Conservation (phyloP, 2,113 vertebrate genomes). For the Macaca nemestrina region DNA sequence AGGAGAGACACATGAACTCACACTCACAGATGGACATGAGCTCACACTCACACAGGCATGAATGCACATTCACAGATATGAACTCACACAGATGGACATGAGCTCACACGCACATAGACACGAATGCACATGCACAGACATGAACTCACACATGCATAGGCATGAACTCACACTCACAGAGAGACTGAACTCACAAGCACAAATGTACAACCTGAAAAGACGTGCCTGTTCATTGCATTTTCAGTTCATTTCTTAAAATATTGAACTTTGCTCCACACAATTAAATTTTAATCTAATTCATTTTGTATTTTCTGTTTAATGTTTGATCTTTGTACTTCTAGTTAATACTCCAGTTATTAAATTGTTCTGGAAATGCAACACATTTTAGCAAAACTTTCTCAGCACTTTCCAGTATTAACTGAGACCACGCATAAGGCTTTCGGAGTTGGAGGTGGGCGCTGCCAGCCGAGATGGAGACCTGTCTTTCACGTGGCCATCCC, state of each 20-base stretch:
- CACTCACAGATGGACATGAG: neutral
- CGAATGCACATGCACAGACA: neutral
- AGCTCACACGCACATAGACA: neutral
- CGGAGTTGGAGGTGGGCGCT: neutral
- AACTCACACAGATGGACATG: too few species aligned
- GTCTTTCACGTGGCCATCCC: too few species aligned
- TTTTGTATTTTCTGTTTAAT: neutral
- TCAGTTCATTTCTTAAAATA: neutral
- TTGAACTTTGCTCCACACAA: neutral
- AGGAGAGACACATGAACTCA: neutral
- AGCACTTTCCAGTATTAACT: accelerated
- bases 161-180: neutral
- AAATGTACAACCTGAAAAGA: neutral
- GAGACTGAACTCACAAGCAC: too few species aligned
- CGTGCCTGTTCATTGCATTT: neutral
- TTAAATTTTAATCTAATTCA: neutral
- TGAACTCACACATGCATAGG: neutral
- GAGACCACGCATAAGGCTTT: accelerated
- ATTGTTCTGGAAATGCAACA: neutral
- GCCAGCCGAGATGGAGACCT: neutral
- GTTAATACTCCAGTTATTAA: neutral
- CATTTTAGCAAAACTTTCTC: neutral
- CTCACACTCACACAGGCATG: too few species aligned
- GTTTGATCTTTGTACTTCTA: neutral
- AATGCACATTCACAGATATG: neutral